Conservation (phyloP, 2,888 invertebrate species). For the Nebria salina region DNA sequence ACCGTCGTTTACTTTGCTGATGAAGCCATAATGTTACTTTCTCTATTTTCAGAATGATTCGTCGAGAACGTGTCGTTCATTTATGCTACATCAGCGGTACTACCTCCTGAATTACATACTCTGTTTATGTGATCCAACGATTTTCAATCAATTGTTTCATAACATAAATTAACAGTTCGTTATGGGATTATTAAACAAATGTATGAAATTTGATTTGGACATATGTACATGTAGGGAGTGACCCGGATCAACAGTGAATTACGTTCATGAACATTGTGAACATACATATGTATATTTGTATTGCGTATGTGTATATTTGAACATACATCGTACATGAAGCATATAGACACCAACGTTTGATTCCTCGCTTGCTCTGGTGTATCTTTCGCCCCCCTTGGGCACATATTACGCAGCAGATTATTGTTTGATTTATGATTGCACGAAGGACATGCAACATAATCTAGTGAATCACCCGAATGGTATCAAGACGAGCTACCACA, state of each 20-base stretch:
- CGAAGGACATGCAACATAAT: conserved; percentile 26
- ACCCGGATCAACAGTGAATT: conserved; percentile 13
- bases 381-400: conserved; percentile 19
- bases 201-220: background rate
- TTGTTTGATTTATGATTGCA: conserved; percentile 30
- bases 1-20: background rate
- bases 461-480: conserved; percentile 29
- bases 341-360: background rate
- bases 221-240: background rate
- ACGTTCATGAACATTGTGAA: conserved; percentile 5
- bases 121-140: no score
- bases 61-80: background rate
- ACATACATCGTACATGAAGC: background rate
- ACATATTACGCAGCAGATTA: conserved; percentile 42
- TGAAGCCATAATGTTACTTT: background rate
- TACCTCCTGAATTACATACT: no score
- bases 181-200: background rate
- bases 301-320: background rate
- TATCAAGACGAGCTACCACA: conserved; percentile 16
- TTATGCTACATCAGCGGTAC: no score
- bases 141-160: no score
- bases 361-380: background rate
- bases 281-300: background rate
- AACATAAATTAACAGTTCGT: background rate
- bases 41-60: background rate